phyloP scores from a whole-genome alignment of 1,140 invertebrate species.

The Drosophila willistoni region DNA sequence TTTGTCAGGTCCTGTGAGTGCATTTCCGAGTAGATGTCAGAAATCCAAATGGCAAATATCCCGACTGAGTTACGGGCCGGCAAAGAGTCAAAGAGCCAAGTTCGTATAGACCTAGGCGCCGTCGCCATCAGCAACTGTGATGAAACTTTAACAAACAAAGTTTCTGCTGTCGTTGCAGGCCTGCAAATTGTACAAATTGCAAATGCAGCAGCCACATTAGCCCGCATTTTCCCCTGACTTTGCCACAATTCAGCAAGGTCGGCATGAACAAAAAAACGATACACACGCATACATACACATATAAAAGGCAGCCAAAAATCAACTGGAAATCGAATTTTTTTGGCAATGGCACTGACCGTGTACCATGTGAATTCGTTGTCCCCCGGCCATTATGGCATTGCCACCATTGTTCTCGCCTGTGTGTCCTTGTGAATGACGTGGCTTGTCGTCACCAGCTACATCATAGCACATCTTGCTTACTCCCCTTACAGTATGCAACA shows the following conservation, averaged over 20 bases:
- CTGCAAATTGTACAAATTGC: conserved; percentile 61
- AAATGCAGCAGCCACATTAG: conserved; percentile 63
- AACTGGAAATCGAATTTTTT: conserved; percentile 75
- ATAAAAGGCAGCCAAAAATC: conserved; percentile 46
- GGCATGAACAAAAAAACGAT: neutral
- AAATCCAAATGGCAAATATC: conserved; percentile 19
- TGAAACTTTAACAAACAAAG: conserved; percentile 29
- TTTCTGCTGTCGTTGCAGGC: conserved; percentile 36
- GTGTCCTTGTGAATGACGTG: conserved; percentile 18
- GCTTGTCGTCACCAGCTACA: neutral
- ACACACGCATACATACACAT: conserved; percentile 1
- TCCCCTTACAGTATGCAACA: conserved; percentile 55
- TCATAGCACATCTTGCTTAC: neutral
- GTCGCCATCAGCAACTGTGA: conserved; percentile 23
- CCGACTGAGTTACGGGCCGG: neutral
- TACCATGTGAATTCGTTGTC: conserved; percentile 36
- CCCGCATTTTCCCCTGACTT: conserved; percentile 39
- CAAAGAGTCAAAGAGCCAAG: conserved; percentile 26
- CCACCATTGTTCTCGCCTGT: conserved; percentile 16
- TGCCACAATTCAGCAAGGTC: conserved; percentile 38
- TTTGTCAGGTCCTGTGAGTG: neutral
- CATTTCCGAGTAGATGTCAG: conserved; percentile 18
- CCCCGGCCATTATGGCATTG: conserved; percentile 24
- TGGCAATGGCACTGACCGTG: conserved; percentile 50
- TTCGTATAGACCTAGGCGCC: conserved; percentile 48